phyloP scores from a whole-genome alignment of 2,888 invertebrate species.

The Tolmerus cingulatus region DNA sequence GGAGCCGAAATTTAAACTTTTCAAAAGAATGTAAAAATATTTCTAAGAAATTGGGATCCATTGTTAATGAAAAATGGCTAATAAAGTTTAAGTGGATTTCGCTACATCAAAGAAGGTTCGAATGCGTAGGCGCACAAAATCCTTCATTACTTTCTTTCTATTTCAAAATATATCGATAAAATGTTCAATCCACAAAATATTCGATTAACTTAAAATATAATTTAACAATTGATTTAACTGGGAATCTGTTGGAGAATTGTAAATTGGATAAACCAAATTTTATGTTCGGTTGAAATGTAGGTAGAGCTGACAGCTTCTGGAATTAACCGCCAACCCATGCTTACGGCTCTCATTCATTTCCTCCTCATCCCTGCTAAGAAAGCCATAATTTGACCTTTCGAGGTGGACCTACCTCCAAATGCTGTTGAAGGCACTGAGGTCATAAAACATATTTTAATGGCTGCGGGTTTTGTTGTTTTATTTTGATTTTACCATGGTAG shows the following conservation, averaged over 20 bases:
- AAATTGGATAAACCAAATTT: neutral
- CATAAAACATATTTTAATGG: neutral
- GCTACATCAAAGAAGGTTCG: neutral
- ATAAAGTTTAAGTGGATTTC: neutral
- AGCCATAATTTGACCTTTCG: neutral
- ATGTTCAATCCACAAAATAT: neutral
- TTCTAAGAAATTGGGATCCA: neutral
- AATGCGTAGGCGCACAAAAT: neutral
- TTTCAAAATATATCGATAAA: neutral
- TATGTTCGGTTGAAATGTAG: neutral
- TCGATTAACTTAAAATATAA: neutral
- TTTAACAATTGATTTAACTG: neutral
- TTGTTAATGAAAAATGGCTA: neutral
- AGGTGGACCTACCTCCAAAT: neutral
- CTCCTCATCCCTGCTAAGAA: neutral
- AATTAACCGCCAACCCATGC: neutral
- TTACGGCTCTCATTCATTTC: neutral
- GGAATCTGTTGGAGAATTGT: neutral
- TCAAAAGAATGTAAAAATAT: neutral
- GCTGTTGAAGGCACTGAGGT: neutral
- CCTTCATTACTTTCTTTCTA: neutral
- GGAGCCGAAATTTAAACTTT: neutral
- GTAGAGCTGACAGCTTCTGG: neutral
- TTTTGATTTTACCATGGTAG: neutral
- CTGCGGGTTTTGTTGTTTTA: neutral